Conservation (phyloP, 2,888 invertebrate genomes). For the Drosophila kambysellisi region DNA sequence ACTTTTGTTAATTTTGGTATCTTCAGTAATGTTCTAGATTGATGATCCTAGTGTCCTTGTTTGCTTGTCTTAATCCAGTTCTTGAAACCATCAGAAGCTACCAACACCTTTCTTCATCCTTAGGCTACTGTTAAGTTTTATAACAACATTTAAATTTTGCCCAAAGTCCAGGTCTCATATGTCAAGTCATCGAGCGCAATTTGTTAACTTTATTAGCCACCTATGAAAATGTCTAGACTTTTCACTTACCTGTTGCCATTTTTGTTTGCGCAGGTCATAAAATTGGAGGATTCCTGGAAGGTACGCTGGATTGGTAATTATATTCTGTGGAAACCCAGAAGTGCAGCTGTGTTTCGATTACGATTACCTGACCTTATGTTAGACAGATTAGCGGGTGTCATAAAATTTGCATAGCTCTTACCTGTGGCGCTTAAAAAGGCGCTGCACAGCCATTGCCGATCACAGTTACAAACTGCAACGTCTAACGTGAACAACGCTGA, state of each 20-base stretch:
- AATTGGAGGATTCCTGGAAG: conserved; percentile 43
- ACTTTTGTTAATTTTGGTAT: neutral
- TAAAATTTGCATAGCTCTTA: conserved; percentile 27
- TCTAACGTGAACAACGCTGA: conserved; percentile 58
- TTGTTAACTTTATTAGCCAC: conserved; percentile 18
- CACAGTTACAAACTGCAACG: conserved; percentile 69
- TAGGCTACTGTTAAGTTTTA: neutral
- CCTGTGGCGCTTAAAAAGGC: conserved; percentile 51
- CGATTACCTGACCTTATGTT: conserved; percentile 32
- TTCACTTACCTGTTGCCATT: conserved; percentile 39
- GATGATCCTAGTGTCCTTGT: neutral
- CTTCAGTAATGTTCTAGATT: neutral
- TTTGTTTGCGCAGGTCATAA: conserved; percentile 44
- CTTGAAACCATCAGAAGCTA: conserved; percentile 17
- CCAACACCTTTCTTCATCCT: conserved; percentile 9
- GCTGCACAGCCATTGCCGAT: neutral
- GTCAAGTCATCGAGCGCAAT: conserved; percentile 25
- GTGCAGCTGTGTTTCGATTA: conserved; percentile 48
- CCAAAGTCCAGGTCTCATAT: neutral
- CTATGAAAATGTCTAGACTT: conserved; percentile 17
- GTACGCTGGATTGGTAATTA: conserved; percentile 36
- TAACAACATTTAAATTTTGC: neutral
- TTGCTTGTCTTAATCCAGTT: neutral
- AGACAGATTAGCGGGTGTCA: conserved; percentile 50
- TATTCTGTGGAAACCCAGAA: conserved; percentile 43